These are phyloP conservation scores for Oopsacas minuta DNA, from an alignment of 37 sponge, comb jelly and placozoan species.

Conservation along the genomic window DNA sequence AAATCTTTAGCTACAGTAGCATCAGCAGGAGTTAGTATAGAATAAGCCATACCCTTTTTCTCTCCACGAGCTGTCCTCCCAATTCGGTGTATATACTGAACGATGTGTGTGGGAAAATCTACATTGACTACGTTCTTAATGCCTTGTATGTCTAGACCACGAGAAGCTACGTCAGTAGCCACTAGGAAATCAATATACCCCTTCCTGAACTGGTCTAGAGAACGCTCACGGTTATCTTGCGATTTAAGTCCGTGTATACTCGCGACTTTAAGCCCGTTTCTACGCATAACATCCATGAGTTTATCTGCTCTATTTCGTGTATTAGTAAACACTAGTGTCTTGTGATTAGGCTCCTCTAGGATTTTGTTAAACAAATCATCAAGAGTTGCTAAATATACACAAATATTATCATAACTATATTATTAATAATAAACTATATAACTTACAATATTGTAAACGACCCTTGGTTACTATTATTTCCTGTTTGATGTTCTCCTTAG, in stretches of 20 bases:
- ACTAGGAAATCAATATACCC: neutral
- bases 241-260: neutral
- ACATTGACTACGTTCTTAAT: neutral
- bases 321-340: neutral
- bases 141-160: neutral
- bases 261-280: neutral
- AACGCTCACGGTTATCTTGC: neutral
- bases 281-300: neutral
- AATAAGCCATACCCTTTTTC: neutral
- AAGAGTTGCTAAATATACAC: neutral
- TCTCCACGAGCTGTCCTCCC: neutral
- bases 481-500: neutral
- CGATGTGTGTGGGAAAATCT: neutral
- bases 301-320: neutral
- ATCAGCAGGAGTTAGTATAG: neutral
- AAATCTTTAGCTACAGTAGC: neutral
- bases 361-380: neutral
- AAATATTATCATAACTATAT: neutral
- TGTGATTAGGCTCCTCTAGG: neutral
- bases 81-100: neutral
- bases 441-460: neutral
- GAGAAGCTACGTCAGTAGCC: neutral
- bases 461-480: neutral
- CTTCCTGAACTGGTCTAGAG: neutral
- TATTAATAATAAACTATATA: neutral